phyloP scores from a whole-genome alignment of 2,113 vertebrate genomes.

The Alethe diademata region DNA sequence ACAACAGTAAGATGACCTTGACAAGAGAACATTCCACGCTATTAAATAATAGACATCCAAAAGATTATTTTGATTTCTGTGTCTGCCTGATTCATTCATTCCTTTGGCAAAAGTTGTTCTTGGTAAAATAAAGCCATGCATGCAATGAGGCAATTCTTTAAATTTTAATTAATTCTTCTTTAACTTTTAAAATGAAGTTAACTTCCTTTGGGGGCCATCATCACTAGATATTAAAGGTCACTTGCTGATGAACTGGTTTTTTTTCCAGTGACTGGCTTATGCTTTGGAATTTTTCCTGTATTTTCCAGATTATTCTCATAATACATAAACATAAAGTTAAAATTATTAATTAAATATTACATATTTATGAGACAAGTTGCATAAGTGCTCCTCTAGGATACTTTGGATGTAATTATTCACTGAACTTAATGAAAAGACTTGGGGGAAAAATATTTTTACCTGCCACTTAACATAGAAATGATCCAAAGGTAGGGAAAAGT shows the following conservation, averaged over 20 bases:
- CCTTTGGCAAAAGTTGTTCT: conserved; percentile 34
- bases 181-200: not conserved
- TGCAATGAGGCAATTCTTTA: not conserved
- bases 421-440: not conserved
- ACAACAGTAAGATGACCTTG: conserved; percentile 28
- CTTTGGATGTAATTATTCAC: not conserved
- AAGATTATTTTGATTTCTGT: conserved; percentile 38
- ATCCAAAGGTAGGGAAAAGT: not conserved
- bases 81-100: conserved; percentile 6
- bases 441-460: not conserved
- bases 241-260: conserved; percentile 14
- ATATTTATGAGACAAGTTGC: conserved; percentile 4
- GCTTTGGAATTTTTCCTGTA: not conserved
- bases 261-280: not conserved
- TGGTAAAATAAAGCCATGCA: not conserved
- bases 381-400: not conserved
- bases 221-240: not conserved
- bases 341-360: not conserved
- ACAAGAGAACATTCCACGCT: not conserved
- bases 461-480: not conserved
- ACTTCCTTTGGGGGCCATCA: not conserved
- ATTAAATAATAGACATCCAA: conserved; percentile 5
- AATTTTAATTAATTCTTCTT: conserved; percentile 28
- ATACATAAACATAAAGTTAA: not conserved
- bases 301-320: not conserved